A percentile compares a stretch with the other conserved stretches of the same genome.
These are phyloP conservation scores for Meiosimyza platycephala DNA, from an alignment of 2,888 invertebrate species.

Conservation along the genomic window DNA sequence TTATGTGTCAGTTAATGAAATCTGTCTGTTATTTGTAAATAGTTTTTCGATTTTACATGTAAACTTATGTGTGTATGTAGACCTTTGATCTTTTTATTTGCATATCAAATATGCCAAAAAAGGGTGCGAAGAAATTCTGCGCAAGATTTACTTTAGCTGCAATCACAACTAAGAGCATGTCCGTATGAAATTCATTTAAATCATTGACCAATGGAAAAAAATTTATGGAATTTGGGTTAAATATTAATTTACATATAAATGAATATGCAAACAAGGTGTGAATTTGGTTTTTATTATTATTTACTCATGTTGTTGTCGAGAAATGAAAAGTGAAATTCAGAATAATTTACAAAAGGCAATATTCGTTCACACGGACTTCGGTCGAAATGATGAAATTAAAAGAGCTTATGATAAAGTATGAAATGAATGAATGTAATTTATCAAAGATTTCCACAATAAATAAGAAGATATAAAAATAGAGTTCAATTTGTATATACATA, in stretches of 20 bases:
- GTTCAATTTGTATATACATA: too few species aligned
- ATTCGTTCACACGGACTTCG: neutral
- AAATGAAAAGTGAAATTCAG: constrained; percentile 31
- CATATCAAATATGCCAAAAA: neutral
- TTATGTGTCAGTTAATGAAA: constrained; percentile 2
- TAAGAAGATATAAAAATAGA: too few species aligned
- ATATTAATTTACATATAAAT: constrained; percentile 62
- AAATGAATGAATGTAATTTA: too few species aligned
- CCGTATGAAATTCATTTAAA: neutral
- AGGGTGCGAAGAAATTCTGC: constrained; percentile 13
- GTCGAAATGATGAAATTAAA: too few species aligned
- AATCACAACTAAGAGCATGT: too few species aligned
- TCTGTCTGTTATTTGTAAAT: neutral
- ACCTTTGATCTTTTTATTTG: neutral
- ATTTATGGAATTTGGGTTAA: constrained; percentile 63
- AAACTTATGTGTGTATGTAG: too few species aligned
- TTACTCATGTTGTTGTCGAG: too few species aligned
- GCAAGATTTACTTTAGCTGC: neutral
- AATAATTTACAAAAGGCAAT: neutral
- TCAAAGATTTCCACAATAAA: too few species aligned
- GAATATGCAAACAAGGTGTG: constrained; percentile 33
- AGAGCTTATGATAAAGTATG: too few species aligned
- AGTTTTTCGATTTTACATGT: neutral
- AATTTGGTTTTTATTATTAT: too few species aligned
- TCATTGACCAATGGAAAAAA: constrained; percentile 42